Evolutionary conservation across 2,113 vertebrate genomes (phyloP).

Genomic region (Tinamus guttatus): DNA sequence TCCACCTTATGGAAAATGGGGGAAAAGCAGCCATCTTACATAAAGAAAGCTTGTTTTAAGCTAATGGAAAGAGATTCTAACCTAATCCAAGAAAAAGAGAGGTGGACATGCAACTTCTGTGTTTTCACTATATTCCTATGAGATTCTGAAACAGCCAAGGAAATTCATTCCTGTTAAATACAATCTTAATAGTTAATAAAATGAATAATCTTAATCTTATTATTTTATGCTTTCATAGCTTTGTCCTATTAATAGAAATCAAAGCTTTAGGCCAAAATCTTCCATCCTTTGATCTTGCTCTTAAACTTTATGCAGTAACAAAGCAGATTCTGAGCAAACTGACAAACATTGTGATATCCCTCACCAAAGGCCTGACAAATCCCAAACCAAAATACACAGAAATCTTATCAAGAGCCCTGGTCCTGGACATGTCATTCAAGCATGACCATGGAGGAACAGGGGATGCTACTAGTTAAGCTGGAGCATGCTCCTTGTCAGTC

Average conservation of each 20-base stretch:
- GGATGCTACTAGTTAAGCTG: background rate
- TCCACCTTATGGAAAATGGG: background rate
- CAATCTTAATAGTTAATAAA: conserved; percentile 54
- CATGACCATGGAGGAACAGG: background rate
- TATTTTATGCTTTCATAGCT: conserved; percentile 44
- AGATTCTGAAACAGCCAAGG: background rate
- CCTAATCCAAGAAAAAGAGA: background rate
- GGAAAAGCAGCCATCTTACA: background rate
- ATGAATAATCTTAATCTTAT: conserved; percentile 44
- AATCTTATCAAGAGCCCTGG: background rate
- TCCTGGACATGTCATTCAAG: too few relatives aligned
- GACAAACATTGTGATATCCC: accelerated
- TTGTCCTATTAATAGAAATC: conserved; percentile 27
- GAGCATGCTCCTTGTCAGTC: background rate
- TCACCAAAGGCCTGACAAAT: background rate
- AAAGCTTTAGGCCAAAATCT: background rate
- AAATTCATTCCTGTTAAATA: background rate
- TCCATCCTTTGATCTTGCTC: background rate
- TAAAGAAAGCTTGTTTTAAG: background rate
- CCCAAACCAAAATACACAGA: accelerated
- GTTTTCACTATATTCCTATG: background rate
- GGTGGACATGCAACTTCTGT: background rate
- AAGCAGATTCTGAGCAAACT: background rate
- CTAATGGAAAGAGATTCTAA: background rate
- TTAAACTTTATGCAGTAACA: background rate